Base-by-base conservation (phyloP, 2,888 invertebrate species). In the Nebria brevicollis region DNA sequence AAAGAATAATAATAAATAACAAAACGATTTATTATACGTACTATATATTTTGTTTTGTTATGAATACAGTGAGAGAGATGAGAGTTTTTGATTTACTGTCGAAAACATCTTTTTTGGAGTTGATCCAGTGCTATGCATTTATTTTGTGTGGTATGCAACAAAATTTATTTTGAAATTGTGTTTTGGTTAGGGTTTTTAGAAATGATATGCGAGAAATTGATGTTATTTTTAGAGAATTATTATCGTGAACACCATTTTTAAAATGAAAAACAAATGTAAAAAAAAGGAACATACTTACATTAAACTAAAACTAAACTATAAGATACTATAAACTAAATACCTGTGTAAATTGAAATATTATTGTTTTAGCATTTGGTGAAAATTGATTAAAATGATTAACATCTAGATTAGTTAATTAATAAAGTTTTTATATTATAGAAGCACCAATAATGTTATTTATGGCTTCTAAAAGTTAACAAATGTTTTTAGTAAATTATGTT, bases 311-410 rank as follows among this genome's bases (percentile, higher is more conserved):
- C 74, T 74, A 74, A 25, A 65, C 65, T 81, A 82, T 64, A 77
- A 76, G 68, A 83, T 82, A 83, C 79, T 79, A 83, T 82, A 82
- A 83, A 75, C 72, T 77, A 82, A 65, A 74, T 76, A 76, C 70
- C 77, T 34, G 54, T 11, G 54, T 54, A 54, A 54, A 54, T 54
- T 54, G 54, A 54, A 54, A 54, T 54, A 54, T 54, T 54, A 54
- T 54, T 54, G 13, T 54, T 54, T 54, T 54, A 54, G 54, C 54
- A 1, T 11, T 54, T 54, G 34, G 66, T 68, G 70, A 66, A 41
- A 68, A 75, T 80, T 75, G 34, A 75, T 41, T 76, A 70, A 54
- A 72, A 41, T 43, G 7, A 34, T 68, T 41, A n/a, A 13, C 41
- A 64, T 64, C 43, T 54, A 77, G 26, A 82, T 73, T 73, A 76